Evolutionary conservation across 1,140 invertebrate species (phyloP).

Genomic region (Aphelenchoides avenae): DNA sequence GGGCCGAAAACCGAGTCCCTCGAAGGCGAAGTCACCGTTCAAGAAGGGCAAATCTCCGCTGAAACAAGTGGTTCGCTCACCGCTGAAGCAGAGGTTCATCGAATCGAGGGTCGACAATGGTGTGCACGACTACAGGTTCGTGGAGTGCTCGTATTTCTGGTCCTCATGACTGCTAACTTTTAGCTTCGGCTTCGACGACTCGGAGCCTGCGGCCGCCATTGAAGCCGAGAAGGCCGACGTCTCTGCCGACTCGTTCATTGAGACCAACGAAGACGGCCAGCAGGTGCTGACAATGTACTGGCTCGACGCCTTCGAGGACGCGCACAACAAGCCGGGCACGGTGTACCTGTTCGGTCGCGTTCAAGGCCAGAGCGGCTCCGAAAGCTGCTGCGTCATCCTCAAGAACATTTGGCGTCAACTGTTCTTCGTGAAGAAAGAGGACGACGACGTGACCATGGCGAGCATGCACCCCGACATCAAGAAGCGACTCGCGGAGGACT

Average conservation of each 20-base stretch:
- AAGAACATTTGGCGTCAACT: slow-evolving; percentile 79
- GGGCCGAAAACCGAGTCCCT: no score
- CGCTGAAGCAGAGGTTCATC: neutral
- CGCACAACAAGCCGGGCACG: slow-evolving; percentile 14
- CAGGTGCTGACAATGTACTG: slow-evolving; percentile 24
- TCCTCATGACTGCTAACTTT: neutral
- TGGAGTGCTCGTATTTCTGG: neutral
- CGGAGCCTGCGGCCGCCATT: no score
- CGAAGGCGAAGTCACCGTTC: no score
- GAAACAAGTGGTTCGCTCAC: slow-evolving; percentile 1
- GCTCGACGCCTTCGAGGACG: slow-evolving; percentile 40
- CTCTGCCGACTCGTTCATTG: no score
- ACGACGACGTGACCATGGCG: slow-evolving; percentile 9
- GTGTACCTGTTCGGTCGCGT: slow-evolving; percentile 45
- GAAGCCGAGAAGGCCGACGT: no score
- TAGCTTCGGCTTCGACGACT: neutral
- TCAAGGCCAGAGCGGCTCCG: neutral
- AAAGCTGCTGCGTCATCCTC: slow-evolving; percentile 80
- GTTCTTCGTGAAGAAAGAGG: slow-evolving; percentile 76
- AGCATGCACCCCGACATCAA: slow-evolving; percentile 15
- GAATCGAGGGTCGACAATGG: neutral
- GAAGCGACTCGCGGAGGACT: slow-evolving; percentile 11
- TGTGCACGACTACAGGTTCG: neutral
- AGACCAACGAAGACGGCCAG: neutral
- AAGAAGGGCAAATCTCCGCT: neutral